A percentile compares a stretch with the other conserved stretches of the same genome.
These are phyloP conservation scores for Xanthorhoe spadicearia DNA, from an alignment of 2,888 invertebrate genomes.

Conservation along the genomic window DNA sequence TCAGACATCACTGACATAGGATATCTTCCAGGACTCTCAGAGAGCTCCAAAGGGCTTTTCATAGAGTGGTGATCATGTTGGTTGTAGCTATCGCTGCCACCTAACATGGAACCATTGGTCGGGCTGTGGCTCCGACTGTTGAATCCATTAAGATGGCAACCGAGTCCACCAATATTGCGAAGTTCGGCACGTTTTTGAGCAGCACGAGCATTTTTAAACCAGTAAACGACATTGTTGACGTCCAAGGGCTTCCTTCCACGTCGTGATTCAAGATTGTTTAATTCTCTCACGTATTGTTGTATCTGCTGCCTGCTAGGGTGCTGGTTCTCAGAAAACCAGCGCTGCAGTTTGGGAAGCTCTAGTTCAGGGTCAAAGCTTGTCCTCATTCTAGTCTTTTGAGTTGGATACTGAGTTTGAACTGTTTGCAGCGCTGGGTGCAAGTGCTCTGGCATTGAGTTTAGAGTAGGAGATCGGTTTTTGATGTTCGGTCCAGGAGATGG, in stretches of 20 bases:
- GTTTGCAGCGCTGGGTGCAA: constrained; percentile 91
- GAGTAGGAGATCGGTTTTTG: constrained; percentile 77
- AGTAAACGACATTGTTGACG: constrained; percentile 97
- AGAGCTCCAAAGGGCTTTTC: constrained; percentile 86
- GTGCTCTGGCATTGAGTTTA: constrained; percentile 80
- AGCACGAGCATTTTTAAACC: constrained; percentile 99
- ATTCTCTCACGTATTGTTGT: constrained; percentile 96
- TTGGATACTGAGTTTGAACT: constrained; percentile 90
- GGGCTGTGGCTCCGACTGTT: constrained; percentile 87
- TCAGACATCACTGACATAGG: constrained; percentile 88
- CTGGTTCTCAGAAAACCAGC: constrained; percentile 98
- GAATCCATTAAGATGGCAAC: constrained; percentile 87
- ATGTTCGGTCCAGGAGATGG: constrained; percentile 77
- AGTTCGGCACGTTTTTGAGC: constrained; percentile 96
- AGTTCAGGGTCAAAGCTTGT: constrained; percentile 98
- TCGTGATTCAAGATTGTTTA: constrained; percentile 96
- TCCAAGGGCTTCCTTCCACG: constrained; percentile 97
- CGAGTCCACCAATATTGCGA: constrained; percentile 85
- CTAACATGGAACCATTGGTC: constrained; percentile 86
- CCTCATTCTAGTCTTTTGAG: constrained; percentile 96
- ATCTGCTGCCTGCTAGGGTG: constrained; percentile 99
- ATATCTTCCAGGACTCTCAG: constrained; percentile 83
- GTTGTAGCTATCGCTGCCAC: constrained; percentile 85
- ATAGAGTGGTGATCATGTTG: constrained; percentile 84
- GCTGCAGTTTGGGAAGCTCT: constrained; percentile 97